Evolutionary conservation across 2,888 invertebrate genomes (phyloP).

Genomic region (Caenorhabditis panamensis): DNA sequence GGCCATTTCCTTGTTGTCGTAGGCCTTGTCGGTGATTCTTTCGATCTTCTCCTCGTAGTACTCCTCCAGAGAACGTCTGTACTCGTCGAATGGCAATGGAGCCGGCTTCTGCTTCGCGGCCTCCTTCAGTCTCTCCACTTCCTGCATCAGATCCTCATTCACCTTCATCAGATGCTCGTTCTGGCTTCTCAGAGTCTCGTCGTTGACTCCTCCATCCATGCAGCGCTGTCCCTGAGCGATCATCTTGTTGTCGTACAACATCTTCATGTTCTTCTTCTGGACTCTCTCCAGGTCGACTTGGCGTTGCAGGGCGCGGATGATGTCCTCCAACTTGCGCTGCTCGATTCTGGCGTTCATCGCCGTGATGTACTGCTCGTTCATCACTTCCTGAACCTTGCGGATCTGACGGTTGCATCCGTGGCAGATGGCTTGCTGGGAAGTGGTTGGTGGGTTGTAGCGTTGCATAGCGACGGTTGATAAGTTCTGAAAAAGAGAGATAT

Average conservation of each 20-base stretch:
- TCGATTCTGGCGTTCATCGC: background rate
- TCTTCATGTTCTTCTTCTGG: background rate
- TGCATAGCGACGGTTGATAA: constrained; percentile 3
- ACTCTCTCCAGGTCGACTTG: background rate
- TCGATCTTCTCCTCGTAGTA: constrained; percentile 7
- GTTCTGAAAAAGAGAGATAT: background rate
- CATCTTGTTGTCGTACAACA: background rate
- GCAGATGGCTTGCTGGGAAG: constrained; percentile 21
- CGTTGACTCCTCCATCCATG: background rate
- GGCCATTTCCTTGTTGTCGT: background rate
- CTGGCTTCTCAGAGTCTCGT: background rate
- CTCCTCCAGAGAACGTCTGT: background rate
- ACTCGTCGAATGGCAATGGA: constrained; percentile 18
- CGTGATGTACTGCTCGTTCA: constrained; percentile 1
- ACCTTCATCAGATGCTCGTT: constrained; percentile 13
- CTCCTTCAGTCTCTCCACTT: background rate
- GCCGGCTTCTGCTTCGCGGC: background rate
- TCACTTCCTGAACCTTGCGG: constrained; percentile 14
- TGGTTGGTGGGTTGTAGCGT: constrained; percentile 39
- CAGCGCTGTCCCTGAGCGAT: too few species aligned
- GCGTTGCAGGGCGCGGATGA: background rate
- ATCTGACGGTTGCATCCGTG: constrained; percentile 27
- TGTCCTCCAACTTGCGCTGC: background rate
- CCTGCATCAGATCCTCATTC: constrained; percentile 7
- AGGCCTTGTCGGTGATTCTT: background rate